phyloP scores from a whole-genome alignment of 2,113 vertebrate species.

The Terrapene triunguis region DNA sequence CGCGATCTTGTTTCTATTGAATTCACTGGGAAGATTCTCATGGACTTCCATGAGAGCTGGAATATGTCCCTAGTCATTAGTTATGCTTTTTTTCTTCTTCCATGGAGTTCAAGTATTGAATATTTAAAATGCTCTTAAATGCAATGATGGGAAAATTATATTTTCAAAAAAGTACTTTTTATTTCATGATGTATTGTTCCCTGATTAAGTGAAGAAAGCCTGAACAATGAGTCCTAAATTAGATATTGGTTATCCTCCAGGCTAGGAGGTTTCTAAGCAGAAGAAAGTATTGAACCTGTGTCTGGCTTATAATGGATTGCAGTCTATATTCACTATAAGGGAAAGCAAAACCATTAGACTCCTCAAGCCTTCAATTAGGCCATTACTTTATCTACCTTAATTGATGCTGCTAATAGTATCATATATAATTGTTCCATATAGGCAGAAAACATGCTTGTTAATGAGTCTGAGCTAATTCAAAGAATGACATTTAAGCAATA shows the following conservation, averaged over 20 bases:
- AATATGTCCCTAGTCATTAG: background rate
- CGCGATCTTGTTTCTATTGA: background rate
- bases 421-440: slow-evolving; percentile 77
- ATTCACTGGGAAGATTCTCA: background rate
- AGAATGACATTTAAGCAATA: slow-evolving; percentile 30
- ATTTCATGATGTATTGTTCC: slow-evolving; percentile 27
- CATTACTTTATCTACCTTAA: slow-evolving; percentile 82
- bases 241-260: slow-evolving; percentile 71
- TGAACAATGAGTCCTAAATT: slow-evolving; percentile 67
- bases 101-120: slow-evolving; percentile 17
- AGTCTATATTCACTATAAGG: slow-evolving; percentile 71
- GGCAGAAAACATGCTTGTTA: slow-evolving; percentile 68
- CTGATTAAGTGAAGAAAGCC: slow-evolving; percentile 69
- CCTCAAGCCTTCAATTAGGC: slow-evolving; percentile 77
- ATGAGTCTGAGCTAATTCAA: slow-evolving; percentile 65
- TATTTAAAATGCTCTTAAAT: slow-evolving; percentile 44
- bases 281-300: slow-evolving; percentile 77
- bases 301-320: slow-evolving; percentile 64
- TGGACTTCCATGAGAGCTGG: background rate
- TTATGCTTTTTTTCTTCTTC: background rate
- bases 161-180: slow-evolving; percentile 11
- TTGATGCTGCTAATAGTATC: slow-evolving; percentile 78
- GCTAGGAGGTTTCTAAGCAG: slow-evolving; percentile 69
- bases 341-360: slow-evolving; percentile 76
- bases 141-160: slow-evolving; percentile 34